Base-by-base conservation (phyloP, 2,888 invertebrate species). In the Spodoptera littoralis region DNA sequence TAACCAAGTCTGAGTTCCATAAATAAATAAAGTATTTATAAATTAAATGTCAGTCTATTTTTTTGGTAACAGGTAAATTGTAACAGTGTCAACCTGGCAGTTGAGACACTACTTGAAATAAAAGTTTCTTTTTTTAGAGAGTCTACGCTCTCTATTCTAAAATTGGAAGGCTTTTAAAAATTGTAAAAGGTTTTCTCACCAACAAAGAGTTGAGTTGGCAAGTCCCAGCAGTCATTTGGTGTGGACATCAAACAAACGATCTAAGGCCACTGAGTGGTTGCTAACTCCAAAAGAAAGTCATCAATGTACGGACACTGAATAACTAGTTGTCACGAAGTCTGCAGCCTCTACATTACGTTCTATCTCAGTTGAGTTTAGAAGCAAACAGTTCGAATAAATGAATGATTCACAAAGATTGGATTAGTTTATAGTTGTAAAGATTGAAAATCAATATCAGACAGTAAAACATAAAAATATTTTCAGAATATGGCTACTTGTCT, bases 161-260 rank as follows among this genome's bases (percentile, higher is more conserved):
- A 44, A 53, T 42, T 13, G 3, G 27, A 54, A 44, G 41, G 18
- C 27, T 41, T 61, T 54, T 36, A 41, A 63, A 63, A 41, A 11
- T 45, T 5, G 9, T 53, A 24, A 51, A 51, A 47, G 44, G 42
- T 44, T 27, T 27, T 46, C 1, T 30, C 30, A 9, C 9, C 13
- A 48, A 63, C 44, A 51, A 71, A 50, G 30, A 44, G n/a, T 50
- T 13, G 13, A 6, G 36, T 36, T 36, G 36, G 36, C 36, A 5
- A 4, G 18, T 42, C 1, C 42, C 27, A 4, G 50, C 45, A 42
- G 44, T 50, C 50, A 62, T 48, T 44, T 30, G 54, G 52, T 45
- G 27, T 22, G n/a, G 22, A 44, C 57, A 65, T 69, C 36, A 58
- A 58, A 71, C 47, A 24, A 42, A 45, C 47, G 65, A 11, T 24